Conservation (phyloP, 2,113 vertebrate species). For the Daubentonia madagascariensis region DNA sequence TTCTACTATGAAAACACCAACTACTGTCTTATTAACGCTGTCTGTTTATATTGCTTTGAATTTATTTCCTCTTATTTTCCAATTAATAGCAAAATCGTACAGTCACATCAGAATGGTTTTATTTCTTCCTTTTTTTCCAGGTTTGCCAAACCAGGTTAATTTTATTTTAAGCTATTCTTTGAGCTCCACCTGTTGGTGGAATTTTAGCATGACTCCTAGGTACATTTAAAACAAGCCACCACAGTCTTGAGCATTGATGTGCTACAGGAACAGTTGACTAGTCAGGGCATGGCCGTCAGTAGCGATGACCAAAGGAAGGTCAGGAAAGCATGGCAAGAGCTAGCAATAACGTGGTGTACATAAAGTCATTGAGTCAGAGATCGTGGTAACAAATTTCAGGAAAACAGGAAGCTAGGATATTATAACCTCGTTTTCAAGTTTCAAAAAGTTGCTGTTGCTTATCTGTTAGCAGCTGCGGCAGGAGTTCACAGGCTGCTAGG, state of each 20-base stretch:
- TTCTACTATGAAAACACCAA: not conserved
- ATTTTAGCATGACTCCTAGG: not conserved
- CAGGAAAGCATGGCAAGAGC: not conserved
- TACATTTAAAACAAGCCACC: not conserved
- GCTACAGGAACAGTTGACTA: not conserved
- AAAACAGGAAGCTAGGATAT: not conserved
- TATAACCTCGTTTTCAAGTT: not conserved
- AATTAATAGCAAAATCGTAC: slow-evolving; percentile 34
- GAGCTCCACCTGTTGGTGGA: slow-evolving; percentile 76
- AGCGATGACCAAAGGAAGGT: not conserved
- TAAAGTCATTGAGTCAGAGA: not conserved
- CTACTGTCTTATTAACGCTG: slow-evolving; percentile 27
- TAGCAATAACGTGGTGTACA: not conserved
- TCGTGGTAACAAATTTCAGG: not conserved
- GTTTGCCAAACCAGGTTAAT: not conserved
- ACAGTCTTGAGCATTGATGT: not conserved
- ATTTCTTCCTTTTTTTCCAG: not conserved
- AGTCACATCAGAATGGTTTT: not conserved
- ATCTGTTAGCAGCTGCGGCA: not conserved
- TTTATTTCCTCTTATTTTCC: slow-evolving; percentile 40
- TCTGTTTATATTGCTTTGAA: slow-evolving; percentile 19
- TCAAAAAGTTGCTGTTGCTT: not conserved
- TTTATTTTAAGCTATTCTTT: not conserved
- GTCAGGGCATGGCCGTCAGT: not conserved
- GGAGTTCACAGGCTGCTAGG: not conserved